Percentiles rank a stretch among this genome's conserved stretches.
These are phyloP conservation scores for Bradysia coprophila DNA, from an alignment of 1,140 invertebrate genomes.

Conservation along the genomic window DNA sequence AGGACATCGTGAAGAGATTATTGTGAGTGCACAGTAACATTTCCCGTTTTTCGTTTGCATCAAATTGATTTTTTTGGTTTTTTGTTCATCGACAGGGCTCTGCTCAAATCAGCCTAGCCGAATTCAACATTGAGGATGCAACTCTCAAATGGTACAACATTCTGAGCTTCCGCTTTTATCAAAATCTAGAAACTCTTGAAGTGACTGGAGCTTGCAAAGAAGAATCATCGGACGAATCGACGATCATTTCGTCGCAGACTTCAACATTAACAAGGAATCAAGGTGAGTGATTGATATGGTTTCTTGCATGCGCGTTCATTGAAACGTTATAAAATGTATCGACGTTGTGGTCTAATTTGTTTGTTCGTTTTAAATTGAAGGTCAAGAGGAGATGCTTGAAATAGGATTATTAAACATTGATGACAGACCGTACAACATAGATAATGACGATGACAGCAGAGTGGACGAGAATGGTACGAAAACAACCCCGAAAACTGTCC, in stretches of 20 bases:
- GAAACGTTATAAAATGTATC: no score
- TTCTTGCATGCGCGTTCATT: background rate
- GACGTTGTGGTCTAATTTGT: background rate
- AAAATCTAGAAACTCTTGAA: conserved; percentile 29
- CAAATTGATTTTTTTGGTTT: background rate
- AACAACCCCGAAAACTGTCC: no score
- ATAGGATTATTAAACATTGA: no score
- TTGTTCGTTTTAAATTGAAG: conserved; percentile 1
- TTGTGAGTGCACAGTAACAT: conserved; percentile 38
- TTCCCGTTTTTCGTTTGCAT: conserved; percentile 1
- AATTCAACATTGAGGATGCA: conserved; percentile 68
- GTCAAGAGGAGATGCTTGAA: conserved; percentile 1
- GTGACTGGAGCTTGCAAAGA: conserved; percentile 34
- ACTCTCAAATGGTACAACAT: conserved; percentile 91
- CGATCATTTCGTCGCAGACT: conserved; percentile 89
- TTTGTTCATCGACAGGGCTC: conserved; percentile 52
- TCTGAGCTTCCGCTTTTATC: conserved; percentile 72
- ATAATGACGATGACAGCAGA: conserved; percentile 23
- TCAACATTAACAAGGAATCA: conserved; percentile 89
- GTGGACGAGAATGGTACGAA: conserved; percentile 20
- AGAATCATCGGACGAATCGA: conserved; percentile 92
- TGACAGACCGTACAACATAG: no score
- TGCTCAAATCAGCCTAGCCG: conserved; percentile 85
- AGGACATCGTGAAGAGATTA: conserved; percentile 53
- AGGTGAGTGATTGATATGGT: conserved; percentile 29